A percentile compares a stretch with the other conserved stretches of the same genome.
Conservation (phyloP, 2,113 vertebrate species). For the Recurvirostra avosetta region DNA sequence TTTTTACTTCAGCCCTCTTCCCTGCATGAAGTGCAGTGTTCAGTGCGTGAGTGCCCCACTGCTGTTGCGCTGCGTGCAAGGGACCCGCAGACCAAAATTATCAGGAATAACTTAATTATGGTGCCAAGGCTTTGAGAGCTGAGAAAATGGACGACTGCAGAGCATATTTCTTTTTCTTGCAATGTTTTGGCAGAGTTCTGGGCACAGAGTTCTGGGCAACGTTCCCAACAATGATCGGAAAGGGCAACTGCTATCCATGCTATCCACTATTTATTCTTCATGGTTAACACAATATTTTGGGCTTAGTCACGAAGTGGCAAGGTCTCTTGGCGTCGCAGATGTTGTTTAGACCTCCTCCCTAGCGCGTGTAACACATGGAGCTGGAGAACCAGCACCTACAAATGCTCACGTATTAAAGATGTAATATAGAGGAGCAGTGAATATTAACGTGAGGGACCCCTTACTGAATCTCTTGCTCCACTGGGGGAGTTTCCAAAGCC, state of each 20-base stretch:
- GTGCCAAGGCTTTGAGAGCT: neutral
- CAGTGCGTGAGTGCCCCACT: neutral
- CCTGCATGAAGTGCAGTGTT: neutral
- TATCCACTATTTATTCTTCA: neutral
- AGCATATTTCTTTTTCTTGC: neutral
- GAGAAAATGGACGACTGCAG: neutral
- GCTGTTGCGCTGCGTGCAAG: neutral
- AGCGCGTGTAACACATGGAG: neutral
- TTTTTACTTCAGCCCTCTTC: neutral
- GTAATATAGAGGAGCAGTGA: neutral
- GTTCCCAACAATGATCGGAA: neutral
- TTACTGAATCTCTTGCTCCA: neutral
- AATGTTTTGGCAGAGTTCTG: neutral
- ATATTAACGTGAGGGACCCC: neutral
- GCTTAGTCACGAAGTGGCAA: neutral
- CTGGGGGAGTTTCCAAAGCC: neutral
- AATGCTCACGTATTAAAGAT: neutral
- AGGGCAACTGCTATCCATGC: neutral
- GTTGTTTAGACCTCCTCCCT: neutral
- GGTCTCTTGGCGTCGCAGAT: constrained; percentile 5
- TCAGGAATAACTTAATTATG: neutral
- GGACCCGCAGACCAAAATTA: neutral
- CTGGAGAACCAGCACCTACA: neutral
- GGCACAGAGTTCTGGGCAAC: neutral
- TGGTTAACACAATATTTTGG: neutral